Evolutionary conservation across 2,888 invertebrate species (phyloP).

Genomic region (Azorinus chamasolen): DNA sequence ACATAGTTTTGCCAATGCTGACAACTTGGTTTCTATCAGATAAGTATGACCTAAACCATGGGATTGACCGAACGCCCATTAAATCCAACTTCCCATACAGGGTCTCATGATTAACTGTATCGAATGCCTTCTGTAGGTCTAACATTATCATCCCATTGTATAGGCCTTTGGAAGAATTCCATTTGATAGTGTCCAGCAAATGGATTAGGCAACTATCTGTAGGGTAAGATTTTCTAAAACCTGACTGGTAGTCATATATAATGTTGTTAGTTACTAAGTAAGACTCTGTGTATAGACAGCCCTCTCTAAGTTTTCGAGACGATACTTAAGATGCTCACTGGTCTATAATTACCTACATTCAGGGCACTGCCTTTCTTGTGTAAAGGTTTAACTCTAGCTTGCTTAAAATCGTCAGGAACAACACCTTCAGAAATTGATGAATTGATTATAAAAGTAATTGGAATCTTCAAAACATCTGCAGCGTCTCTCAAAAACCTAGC

Average conservation of each 20-base stretch:
- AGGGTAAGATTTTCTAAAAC: slow-evolving; percentile 33
- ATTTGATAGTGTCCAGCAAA: slow-evolving; percentile 18
- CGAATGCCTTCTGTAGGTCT: slow-evolving; percentile 16
- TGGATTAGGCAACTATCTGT: slow-evolving; percentile 21
- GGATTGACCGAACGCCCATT: slow-evolving; percentile 2
- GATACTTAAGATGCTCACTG: slow-evolving; percentile 50
- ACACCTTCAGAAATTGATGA: slow-evolving; percentile 31
- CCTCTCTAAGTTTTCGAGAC: slow-evolving; percentile 49
- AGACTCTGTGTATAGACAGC: slow-evolving; percentile 40
- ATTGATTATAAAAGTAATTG: slow-evolving; percentile 49
- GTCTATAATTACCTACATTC: slow-evolving; percentile 52
- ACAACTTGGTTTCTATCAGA: slow-evolving; percentile 8
- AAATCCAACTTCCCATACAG: slow-evolving; percentile 9
- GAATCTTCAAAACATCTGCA: slow-evolving; percentile 29
- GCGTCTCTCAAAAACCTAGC: slow-evolving; percentile 48
- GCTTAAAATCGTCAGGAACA: slow-evolving; percentile 49
- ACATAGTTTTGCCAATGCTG: slow-evolving; percentile 7
- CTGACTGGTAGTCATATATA: slow-evolving; percentile 35
- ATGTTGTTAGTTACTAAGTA: slow-evolving; percentile 30
- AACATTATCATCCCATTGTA: slow-evolving; percentile 28
- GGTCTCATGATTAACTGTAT: slow-evolving; percentile 20
- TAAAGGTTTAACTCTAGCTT: slow-evolving; percentile 42
- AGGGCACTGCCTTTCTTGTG: slow-evolving; percentile 44
- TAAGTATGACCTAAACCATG: slow-evolving; percentile 17
- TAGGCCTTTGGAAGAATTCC: slow-evolving; percentile 25